Evolutionary conservation across 2,113 vertebrate genomes (phyloP).

Genomic region (Eurypyga helias): DNA sequence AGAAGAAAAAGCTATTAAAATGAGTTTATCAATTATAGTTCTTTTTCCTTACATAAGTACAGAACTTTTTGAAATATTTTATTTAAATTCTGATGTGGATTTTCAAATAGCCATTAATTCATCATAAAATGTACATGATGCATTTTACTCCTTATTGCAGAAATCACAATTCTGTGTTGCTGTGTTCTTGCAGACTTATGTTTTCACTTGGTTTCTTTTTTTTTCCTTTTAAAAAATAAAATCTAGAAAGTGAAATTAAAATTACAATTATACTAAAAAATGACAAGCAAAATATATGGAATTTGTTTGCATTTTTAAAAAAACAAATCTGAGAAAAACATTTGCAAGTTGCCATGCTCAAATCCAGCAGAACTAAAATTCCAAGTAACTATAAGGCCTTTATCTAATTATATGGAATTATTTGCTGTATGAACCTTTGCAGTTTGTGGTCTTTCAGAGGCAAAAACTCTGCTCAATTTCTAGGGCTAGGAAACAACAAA

Average conservation of each 20-base stretch:
- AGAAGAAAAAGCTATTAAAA: neutral
- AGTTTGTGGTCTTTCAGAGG: neutral
- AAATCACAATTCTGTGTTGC: neutral
- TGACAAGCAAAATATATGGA: neutral
- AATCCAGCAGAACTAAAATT: neutral
- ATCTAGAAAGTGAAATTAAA: neutral
- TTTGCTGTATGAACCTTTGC: neutral
- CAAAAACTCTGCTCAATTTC: neutral
- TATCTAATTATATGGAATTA: neutral
- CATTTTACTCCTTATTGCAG: neutral
- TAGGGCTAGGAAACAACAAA: too few relatives aligned
- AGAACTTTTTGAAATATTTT: neutral
- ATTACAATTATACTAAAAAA: neutral
- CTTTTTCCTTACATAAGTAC: neutral
- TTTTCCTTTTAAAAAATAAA: neutral
- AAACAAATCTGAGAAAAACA: neutral
- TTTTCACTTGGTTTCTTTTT: neutral
- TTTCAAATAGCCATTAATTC: neutral
- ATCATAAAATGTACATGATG: neutral
- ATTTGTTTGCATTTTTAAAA: neutral
- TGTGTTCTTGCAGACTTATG: rapidly evolving
- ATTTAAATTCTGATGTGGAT: neutral
- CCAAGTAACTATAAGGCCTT: neutral
- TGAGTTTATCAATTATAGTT: neutral
- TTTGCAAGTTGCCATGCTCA: neutral